phyloP scores from a whole-genome alignment of 2,113 vertebrate species.

The Salvelinus sp. region DNA sequence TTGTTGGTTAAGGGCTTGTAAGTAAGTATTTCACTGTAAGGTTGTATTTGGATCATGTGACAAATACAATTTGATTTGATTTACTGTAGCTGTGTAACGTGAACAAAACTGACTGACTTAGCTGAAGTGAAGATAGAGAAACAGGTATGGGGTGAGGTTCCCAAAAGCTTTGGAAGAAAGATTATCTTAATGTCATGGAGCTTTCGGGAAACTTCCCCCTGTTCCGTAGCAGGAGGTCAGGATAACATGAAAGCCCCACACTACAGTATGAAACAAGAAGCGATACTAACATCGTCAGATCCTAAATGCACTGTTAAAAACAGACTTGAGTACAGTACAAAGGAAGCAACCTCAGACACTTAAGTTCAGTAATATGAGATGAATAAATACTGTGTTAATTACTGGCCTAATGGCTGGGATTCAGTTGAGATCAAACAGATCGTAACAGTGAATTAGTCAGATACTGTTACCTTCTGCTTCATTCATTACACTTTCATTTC shows the following conservation, averaged over 20 bases:
- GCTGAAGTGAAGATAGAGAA: not conserved
- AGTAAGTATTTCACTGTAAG: no score
- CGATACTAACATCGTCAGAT: no score
- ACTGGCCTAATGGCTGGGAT: slow-evolving; percentile 2
- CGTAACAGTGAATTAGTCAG: not conserved
- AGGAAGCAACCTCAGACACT: not conserved
- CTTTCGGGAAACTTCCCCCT: no score
- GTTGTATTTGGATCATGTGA: no score
- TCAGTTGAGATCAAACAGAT: slow-evolving; percentile 1
- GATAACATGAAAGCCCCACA: no score
- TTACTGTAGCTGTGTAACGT: not conserved
- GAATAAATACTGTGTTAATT: not conserved
- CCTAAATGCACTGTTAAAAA: not conserved
- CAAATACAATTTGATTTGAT: no score
- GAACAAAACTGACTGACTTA: slow-evolving; percentile 2
- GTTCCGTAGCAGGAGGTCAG: no score
- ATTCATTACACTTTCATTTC: not conserved
- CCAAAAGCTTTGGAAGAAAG: no score
- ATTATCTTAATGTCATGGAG: no score
- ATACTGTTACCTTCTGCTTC: not conserved
- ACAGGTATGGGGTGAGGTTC: not conserved
- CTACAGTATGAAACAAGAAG: no score
- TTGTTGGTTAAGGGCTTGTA: no score
- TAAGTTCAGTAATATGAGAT: not conserved
- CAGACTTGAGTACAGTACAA: not conserved